These are phyloP conservation scores for Mixornis gularis DNA, from an alignment of 2,113 vertebrate genomes.

Conservation along the genomic window DNA sequence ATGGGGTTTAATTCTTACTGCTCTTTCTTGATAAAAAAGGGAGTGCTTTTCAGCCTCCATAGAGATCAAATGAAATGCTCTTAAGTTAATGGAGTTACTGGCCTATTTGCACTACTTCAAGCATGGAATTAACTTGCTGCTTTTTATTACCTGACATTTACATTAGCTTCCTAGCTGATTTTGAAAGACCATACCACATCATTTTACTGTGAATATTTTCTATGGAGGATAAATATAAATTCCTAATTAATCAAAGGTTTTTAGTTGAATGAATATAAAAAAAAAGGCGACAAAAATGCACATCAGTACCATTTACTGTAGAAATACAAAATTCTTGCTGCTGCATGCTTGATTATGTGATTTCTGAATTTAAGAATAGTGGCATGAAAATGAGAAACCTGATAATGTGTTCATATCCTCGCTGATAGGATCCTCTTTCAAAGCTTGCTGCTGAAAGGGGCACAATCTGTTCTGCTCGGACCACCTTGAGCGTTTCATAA, in stretches of 20 bases:
- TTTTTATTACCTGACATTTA: background rate
- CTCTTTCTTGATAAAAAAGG: background rate
- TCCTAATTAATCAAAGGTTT: background rate
- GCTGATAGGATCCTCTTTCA: conserved; percentile 96
- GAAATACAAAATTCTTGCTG: background rate
- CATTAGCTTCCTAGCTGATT: background rate
- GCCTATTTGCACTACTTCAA: background rate
- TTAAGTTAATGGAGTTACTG: background rate
- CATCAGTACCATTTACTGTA: background rate
- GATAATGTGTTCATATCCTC: conserved; percentile 96
- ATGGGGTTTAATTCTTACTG: background rate
- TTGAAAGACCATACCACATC: background rate
- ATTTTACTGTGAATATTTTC: background rate
- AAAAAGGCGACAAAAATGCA: background rate
- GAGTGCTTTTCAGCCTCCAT: background rate
- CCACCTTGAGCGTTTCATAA: conserved; percentile 86
- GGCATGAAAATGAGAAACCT: conserved; percentile 72
- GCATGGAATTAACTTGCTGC: background rate
- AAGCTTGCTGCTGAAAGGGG: conserved; percentile 98
- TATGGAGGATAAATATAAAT: background rate
- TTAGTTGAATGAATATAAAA: background rate
- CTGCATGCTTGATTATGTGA: background rate
- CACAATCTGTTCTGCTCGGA: conserved; percentile 92
- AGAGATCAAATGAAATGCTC: background rate
- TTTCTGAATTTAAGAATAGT: background rate